Evolutionary conservation across 2,888 invertebrate genomes (phyloP), one percentile per base, ranked within the genome.

Genomic region (Megamerina dolium): DNA sequence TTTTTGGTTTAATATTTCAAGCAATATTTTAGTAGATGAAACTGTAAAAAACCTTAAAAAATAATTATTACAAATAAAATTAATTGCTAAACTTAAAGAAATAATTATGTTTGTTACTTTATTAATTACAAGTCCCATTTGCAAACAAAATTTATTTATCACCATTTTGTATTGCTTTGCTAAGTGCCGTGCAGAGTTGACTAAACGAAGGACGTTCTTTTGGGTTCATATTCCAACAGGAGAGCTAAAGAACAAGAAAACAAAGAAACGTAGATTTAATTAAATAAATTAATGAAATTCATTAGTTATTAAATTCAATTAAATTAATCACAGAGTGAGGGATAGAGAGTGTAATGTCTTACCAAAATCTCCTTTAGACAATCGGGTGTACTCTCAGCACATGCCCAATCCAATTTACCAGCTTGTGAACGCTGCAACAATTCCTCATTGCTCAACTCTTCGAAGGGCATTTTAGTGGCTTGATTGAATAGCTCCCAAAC

Each of bases 401-500:
- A 69, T 51, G 75, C 77, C 86, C 87, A 86, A 49, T 80, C 77
- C 30, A 87, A 71, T 1, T 79, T 73, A 41, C 80, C 81, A 8
- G 74, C 50, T 46, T 64, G 57, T 23, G 62, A 57, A 31, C 61
- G 60, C 50, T 66, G 64, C 34, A 71, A 46, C 50, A 65, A 59
- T 48, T 70, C 68, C 46, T 72, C 72, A 47, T 70, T 69, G 56
- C 56, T 63, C 12, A 69, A 42, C 19, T 70, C 65, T 49, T 72
- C 71, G 42, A 87, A 83, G 1, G 89, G 89, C 54, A 87, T 63
- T 55, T 85, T 84, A 3, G 82, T 85, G 12, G 84, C 87, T 62
- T 85, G 81, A 53, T 81, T 79, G 67, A 87, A 85, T 51, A 94
- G 82, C 73, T 95, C 95, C 91, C 91, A 93, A 17, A 89, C 78